Conservation (phyloP, 2,797 vertebrate genomes). For the Anolis apletophallus region DNA sequence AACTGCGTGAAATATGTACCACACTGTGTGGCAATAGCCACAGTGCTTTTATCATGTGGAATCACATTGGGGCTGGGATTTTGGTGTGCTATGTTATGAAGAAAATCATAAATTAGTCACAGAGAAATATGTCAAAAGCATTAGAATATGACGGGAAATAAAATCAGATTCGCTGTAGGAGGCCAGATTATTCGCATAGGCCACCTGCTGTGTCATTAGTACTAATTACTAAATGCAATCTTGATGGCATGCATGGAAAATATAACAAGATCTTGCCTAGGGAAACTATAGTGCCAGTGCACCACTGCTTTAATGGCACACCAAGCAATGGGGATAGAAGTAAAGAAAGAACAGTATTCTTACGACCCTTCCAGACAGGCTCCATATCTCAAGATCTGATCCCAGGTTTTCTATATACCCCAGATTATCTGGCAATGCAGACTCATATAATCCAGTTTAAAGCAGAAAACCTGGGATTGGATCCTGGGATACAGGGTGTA, state of each 20-base stretch:
- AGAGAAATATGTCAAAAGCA: constrained; percentile 55
- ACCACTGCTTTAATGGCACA: neutral
- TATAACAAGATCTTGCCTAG: neutral
- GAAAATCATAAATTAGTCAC: constrained; percentile 44
- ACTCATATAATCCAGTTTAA: too few species aligned
- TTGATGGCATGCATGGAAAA: constrained; percentile 20
- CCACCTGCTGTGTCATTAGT: neutral
- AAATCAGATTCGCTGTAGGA: accelerated
- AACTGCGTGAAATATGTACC: neutral
- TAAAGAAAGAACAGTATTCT: neutral
- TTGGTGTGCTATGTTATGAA: constrained; percentile 45
- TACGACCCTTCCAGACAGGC: too few species aligned
- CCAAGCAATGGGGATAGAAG: neutral
- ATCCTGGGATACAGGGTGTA: too few species aligned
- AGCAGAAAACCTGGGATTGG: too few species aligned
- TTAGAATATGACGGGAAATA: constrained; percentile 40
- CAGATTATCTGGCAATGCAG: too few species aligned
- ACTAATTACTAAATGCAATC: constrained; percentile 30
- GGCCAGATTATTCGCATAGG: constrained; percentile 33
- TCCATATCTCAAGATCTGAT: too few species aligned
- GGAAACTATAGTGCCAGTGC: neutral
- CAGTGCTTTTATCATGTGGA: neutral
- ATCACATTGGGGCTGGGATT: neutral
- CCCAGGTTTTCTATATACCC: too few species aligned
- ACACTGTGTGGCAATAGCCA: neutral